These are phyloP conservation scores for Notocelia uddmanniana DNA, from an alignment of 2,888 invertebrate genomes.

Conservation along the genomic window DNA sequence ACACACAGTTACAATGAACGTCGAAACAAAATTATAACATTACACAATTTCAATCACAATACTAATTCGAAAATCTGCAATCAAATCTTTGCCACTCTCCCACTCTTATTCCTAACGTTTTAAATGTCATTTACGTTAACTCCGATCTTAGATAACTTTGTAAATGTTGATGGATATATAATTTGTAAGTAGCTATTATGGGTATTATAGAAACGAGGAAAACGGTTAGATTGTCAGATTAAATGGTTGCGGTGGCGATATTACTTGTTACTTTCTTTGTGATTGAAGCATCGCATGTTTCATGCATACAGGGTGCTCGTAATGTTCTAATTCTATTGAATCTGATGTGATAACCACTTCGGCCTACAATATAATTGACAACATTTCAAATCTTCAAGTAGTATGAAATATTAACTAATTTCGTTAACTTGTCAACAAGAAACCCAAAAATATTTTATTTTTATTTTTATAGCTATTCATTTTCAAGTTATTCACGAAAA, in stretches of 20 bases:
- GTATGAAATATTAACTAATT: too few relatives aligned
- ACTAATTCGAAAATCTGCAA: slow-evolving; percentile 15
- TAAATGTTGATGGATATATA: slow-evolving; percentile 21
- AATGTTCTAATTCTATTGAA: not conserved
- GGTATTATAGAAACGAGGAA: slow-evolving; percentile 54
- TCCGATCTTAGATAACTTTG: slow-evolving; percentile 7
- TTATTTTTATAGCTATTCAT: too few relatives aligned
- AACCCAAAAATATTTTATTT: too few relatives aligned
- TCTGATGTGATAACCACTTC: not conserved
- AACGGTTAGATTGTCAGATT: slow-evolving; percentile 54
- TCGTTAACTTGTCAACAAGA: too few relatives aligned
- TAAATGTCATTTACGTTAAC: slow-evolving; percentile 4
- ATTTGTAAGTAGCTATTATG: slow-evolving; percentile 32
- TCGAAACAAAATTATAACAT: slow-evolving; percentile 37
- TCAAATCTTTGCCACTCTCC: not conserved
- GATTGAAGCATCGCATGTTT: slow-evolving; percentile 58
- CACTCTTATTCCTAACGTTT: not conserved
- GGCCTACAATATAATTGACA: too few relatives aligned
- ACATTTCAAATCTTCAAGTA: too few relatives aligned
- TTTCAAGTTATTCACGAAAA: too few relatives aligned
- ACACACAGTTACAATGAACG: not conserved
- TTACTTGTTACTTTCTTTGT: slow-evolving; percentile 71
- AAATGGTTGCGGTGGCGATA: slow-evolving; percentile 64
- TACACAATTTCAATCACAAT: slow-evolving; percentile 40
- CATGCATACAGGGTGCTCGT: slow-evolving; percentile 49